Evolutionary conservation across 2,113 vertebrate species (phyloP), one percentile per base, ranked within the genome.

Genomic region (Esox niger): DNA sequence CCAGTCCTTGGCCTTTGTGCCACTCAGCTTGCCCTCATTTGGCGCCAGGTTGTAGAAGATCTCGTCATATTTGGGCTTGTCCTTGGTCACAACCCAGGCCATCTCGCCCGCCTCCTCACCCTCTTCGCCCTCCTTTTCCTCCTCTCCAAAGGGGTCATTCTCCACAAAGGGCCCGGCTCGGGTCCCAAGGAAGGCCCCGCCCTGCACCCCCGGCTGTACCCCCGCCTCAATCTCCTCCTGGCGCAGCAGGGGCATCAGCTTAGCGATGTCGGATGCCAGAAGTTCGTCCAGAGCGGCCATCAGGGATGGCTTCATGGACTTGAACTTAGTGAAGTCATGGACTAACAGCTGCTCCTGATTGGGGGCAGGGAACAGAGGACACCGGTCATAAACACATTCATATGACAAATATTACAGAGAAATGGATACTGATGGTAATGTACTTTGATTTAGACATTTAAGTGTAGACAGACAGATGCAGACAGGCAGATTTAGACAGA

Each of bases 1-100:
- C 95, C 95, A 96, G 86, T 89, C 92, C 82, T 92, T 95, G 38
- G 93, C 95, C 84, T 95, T 95, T 77, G 83, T 90, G 73, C 95
- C 95, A 0, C 93, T 96, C 77, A 97, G 90, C 79, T 97, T 97
- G 21, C 95, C 95, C 21, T 96, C 95, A 0, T 89, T 90, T 0
- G 95, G 95, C 0, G 94, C 90, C 13, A 97, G 88, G 82, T 94
- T 96, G 72, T 96, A 97, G 90, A 97, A 97, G 87, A 97, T 95
- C 74, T 97, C 95, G 3, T 97, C 95, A 0, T 97, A 97, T 32
- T 97, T 97, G 81, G 95, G 91, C 77, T 97, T 97, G 91, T 97
- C 95, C 79, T 95, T 96, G 57, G 90, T 96, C 82, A 97, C 95
- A 63, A 96, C 92, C 95, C 95, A 97, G 59, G 91, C 93, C 9